phyloP scores from a whole-genome alignment of 2,888 invertebrate species.

The Drosophila setosimentum region DNA sequence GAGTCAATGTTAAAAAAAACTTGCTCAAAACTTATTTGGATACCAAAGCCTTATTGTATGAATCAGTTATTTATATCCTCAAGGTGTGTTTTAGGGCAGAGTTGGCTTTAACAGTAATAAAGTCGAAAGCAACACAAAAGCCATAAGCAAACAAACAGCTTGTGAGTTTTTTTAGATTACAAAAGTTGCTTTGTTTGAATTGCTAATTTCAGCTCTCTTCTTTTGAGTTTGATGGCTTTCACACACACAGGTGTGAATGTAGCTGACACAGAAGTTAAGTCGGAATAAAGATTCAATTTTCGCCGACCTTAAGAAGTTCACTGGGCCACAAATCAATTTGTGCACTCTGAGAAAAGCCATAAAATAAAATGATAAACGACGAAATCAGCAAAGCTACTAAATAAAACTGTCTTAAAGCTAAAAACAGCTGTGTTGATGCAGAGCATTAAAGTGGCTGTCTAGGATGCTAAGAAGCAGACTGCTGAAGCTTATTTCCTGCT shows the following conservation, averaged over 20 bases:
- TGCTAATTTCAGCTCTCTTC: slow-evolving; percentile 54
- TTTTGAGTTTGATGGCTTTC: slow-evolving; percentile 2
- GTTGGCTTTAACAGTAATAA: slow-evolving; percentile 11
- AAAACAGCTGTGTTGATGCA: slow-evolving; percentile 13
- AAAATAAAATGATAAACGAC: slow-evolving; percentile 32
- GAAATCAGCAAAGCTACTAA: slow-evolving; percentile 18
- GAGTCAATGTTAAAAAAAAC: slow-evolving; percentile 16
- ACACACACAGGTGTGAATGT: slow-evolving; percentile 44
- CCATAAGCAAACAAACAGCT: slow-evolving; percentile 31
- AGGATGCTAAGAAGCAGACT: neutral
- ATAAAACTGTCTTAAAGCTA: slow-evolving; percentile 10
- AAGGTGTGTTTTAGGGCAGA: slow-evolving; percentile 2
- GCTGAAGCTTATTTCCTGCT: neutral
- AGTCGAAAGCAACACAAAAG: slow-evolving; percentile 15
- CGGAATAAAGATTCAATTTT: slow-evolving; percentile 63
- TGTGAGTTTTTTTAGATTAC: slow-evolving; percentile 45
- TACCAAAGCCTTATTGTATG: neutral
- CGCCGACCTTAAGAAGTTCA: slow-evolving; percentile 47
- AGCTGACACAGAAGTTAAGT: slow-evolving; percentile 10
- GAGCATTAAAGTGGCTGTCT: slow-evolving; percentile 10
- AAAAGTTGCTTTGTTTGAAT: slow-evolving; percentile 60
- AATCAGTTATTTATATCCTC: slow-evolving; percentile 12
- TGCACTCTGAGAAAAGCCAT: slow-evolving; percentile 36
- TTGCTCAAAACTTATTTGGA: slow-evolving; percentile 25
- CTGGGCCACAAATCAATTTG: slow-evolving; percentile 72